These are phyloP conservation scores for Parazoanthus swiftii DNA, from an alignment of 92 coral and sea anemone species.

Conservation along the genomic window DNA sequence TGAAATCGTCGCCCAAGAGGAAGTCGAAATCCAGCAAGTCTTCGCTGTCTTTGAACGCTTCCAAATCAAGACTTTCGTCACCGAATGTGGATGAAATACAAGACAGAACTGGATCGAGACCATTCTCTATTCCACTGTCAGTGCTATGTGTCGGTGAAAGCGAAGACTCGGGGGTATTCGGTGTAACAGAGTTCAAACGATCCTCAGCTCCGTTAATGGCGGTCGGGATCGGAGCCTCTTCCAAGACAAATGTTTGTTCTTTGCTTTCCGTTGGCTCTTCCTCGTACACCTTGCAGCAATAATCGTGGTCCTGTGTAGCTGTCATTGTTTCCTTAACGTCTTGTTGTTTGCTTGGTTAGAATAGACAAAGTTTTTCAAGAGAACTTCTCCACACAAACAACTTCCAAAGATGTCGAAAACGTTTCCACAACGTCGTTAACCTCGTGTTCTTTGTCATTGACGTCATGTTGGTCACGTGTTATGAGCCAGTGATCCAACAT, in stretches of 20 bases:
- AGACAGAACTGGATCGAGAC: constrained; percentile 56
- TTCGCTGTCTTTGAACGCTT: constrained; percentile 43
- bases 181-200: not conserved
- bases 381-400: not conserved
- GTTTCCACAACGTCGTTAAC: constrained; percentile 63
- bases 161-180: constrained; percentile 43
- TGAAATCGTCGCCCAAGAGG: constrained; percentile 38
- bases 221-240: constrained; percentile 34
- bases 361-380: not conserved
- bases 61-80: constrained; percentile 48
- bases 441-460: constrained; percentile 26
- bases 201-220: constrained; percentile 11
- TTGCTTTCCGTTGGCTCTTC: constrained; percentile 37
- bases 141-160: constrained; percentile 90
- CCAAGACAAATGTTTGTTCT: constrained; percentile 23
- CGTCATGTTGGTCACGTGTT: not conserved
- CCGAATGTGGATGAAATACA: constrained; percentile 50
- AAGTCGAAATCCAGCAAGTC: constrained; percentile 63
- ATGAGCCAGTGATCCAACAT: too few species aligned
- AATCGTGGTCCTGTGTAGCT: constrained; percentile 77
- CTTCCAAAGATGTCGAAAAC: constrained; percentile 32
- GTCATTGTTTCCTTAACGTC: not conserved
- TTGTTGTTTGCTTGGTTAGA: not conserved
- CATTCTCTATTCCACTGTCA: constrained; percentile 91
- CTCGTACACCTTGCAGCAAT: constrained; percentile 51